Base-by-base conservation (phyloP, 2,888 invertebrate genomes). In the Sthenelais limicola region DNA sequence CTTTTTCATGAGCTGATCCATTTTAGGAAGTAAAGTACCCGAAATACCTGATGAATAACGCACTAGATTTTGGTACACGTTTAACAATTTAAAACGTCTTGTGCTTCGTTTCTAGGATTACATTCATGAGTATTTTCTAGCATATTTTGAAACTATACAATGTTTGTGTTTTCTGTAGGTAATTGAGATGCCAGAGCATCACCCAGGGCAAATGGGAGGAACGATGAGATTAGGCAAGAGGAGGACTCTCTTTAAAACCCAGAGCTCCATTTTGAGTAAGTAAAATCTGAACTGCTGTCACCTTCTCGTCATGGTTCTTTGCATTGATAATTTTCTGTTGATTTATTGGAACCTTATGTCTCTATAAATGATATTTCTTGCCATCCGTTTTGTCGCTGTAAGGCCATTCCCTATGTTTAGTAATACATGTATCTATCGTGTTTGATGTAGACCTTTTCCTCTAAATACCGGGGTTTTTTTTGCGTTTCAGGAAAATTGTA, bases 151-250 rank as follows among this genome's bases (percentile, higher is more conserved):
- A 43, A 12, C 43, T 38, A 47, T 18, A 18, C 32, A 18, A 49
- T 28, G 1, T 18, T 26, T 32, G 18, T 24, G 62, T 32, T n/a
- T n/a, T 1, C 18, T 33, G 18, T 74, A 88, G 88, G 87, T 99
- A 3, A 94, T 99, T 56, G 98, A 99, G 82, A 99, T 99, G 99
- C 98, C 98, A 0, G 99, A 99, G 88, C 97, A 98, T 88, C 95
- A 96, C 86, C 92, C 93, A 0, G 97, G 95, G 0, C 91, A 93
- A 79, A 82, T 86, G 80, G 99, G 99, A 1, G 99, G 98, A 9
- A 99, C 99, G 0, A 99, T 99, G 99, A 90, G 99, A 74, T 90
- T 99, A 58, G 99, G 99, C n/a, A 94, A 93, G 85, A 91, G 98
- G 81, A 92, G 91, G 74, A 98, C 98, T 0, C 89, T 93, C 49